Conservation (phyloP, 2,888 invertebrate species). For the Aricia artaxerxes region DNA sequence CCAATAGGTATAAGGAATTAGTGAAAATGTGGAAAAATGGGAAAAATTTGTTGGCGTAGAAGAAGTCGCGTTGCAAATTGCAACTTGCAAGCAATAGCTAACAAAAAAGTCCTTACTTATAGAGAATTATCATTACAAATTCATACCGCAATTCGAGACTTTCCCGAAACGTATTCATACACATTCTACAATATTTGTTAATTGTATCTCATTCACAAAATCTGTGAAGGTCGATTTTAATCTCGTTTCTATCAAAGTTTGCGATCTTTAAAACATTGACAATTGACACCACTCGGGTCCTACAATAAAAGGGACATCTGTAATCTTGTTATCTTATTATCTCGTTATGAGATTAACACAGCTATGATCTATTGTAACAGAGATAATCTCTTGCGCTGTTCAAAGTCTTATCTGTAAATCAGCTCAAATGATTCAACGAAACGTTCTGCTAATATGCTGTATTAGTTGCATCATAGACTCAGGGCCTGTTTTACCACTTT, state of each 20-base stretch:
- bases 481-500: too few relatives aligned
- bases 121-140: too few relatives aligned
- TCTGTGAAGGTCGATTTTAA: not conserved
- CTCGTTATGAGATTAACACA: constrained; percentile 62
- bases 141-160: not conserved
- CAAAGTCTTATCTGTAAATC: constrained; percentile 48
- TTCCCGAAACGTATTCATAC: not conserved
- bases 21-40: too few relatives aligned
- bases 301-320: constrained; percentile 47
- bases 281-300: constrained; percentile 11
- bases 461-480: too few relatives aligned
- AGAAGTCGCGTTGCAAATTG: too few relatives aligned
- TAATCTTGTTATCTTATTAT: constrained; percentile 69
- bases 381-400: constrained; percentile 58
- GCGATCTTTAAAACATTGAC: constrained; percentile 12
- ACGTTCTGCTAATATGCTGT: not conserved
- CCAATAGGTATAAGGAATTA: too few relatives aligned
- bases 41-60: too few relatives aligned
- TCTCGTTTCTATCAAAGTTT: not conserved
- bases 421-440: not conserved
- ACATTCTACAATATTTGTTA: not conserved
- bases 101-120: too few relatives aligned
- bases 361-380: constrained; percentile 59
- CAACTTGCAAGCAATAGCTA: too few relatives aligned
- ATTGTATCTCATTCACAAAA: not conserved